These are phyloP conservation scores for Orius laevigatus DNA, from an alignment of 1,140 invertebrate species.

Conservation along the genomic window DNA sequence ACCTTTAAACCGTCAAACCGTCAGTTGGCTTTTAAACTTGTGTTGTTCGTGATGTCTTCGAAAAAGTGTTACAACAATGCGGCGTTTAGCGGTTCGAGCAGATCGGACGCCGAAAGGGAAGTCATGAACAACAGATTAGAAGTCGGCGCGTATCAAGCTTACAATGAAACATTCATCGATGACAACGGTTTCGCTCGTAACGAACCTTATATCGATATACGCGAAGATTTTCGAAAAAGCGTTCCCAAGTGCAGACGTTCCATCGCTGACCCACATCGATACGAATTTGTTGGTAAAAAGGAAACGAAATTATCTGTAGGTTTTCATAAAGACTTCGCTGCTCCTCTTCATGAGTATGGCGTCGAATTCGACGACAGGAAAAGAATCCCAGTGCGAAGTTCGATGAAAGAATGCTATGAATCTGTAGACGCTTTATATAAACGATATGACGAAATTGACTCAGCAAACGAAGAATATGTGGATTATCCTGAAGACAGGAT, in stretches of 20 bases:
- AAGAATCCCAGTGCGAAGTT: no score
- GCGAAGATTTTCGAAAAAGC: not conserved
- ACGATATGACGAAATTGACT: no score
- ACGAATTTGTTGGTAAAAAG: not conserved
- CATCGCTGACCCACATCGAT: not conserved
- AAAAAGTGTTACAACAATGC: constrained; percentile 10
- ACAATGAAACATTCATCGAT: constrained; percentile 14
- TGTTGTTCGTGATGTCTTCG: constrained; percentile 39
- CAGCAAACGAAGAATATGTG: constrained; percentile 10
- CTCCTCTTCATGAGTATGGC: not conserved
- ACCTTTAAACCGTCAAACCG: no score
- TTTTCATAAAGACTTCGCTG: constrained; percentile 1
- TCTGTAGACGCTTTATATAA: no score
- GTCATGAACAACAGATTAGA: constrained; percentile 6
- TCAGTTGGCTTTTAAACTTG: no score
- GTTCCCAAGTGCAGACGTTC: constrained; percentile 6
- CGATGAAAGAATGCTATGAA: no score
- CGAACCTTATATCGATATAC: constrained; percentile 2
- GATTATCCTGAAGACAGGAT: constrained; percentile 14
- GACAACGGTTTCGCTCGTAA: constrained; percentile 7
- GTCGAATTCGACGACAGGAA: no score
- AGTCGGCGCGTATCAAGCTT: constrained; percentile 8
- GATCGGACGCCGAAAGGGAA: not conserved
- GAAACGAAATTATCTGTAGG: not conserved
- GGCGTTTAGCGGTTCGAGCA: not conserved